A percentile compares a stretch with the other conserved stretches of the same genome.
These are phyloP conservation scores for Halictus rubicundus DNA, from an alignment of 1,140 invertebrate genomes.

Conservation along the genomic window DNA sequence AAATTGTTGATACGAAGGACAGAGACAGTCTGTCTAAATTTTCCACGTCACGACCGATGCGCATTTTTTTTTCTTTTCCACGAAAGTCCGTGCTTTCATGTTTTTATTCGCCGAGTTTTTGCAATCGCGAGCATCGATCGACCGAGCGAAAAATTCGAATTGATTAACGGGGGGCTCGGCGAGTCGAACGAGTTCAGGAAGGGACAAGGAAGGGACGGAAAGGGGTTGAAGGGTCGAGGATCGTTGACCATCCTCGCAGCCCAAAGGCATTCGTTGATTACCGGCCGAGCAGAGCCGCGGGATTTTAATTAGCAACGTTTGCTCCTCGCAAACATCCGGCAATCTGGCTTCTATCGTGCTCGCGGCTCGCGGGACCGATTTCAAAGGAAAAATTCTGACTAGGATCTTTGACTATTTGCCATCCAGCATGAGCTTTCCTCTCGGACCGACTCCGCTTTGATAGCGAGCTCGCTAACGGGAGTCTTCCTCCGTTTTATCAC, in stretches of 20 bases:
- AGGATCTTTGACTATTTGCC: conserved; percentile 28
- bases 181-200: not conserved
- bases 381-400: conserved; percentile 48
- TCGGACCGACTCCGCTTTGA: not conserved
- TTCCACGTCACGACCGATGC: too few relatives aligned
- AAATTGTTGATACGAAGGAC: too few relatives aligned
- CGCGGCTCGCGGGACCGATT: conserved; percentile 11
- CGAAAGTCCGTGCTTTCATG: too few relatives aligned
- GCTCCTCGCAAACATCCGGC: conserved; percentile 75
- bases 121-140: not conserved
- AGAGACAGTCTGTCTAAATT: too few relatives aligned
- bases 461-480: too few relatives aligned
- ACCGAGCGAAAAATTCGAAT: conserved; percentile 17
- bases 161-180: too few relatives aligned
- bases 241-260: conserved; percentile 75
- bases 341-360: conserved; percentile 58
- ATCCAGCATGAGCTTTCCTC: conserved; percentile 12
- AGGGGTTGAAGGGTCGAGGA: conserved; percentile 53
- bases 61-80: too few relatives aligned
- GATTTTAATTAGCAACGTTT: conserved; percentile 81
- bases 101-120: too few relatives aligned
- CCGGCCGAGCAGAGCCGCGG: conserved; percentile 70
- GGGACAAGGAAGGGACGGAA: conserved; percentile 39
- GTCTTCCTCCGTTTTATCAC: too few relatives aligned
- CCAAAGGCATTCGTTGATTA: conserved; percentile 78